Evolutionary conservation across 2,113 vertebrate species (phyloP), one percentile per base, ranked within the genome.

Genomic region (Abramis brama): DNA sequence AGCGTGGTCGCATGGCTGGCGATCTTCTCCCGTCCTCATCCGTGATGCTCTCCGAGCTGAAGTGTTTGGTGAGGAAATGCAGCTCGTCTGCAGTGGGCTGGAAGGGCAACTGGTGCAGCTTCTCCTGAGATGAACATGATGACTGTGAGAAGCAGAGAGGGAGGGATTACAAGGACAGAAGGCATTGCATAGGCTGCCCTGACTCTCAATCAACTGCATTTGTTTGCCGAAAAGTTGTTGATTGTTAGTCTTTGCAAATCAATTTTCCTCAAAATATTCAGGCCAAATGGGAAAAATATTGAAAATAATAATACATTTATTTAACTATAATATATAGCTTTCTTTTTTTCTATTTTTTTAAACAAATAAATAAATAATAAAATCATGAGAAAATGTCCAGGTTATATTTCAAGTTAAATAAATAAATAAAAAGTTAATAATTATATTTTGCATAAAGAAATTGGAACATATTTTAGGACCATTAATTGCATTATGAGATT

Each of bases 61-160:
- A 99, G 96, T 99, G 98, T 89, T 99, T 98, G 86, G 97, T 99
- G 95, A 99, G 95, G 94, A 99, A 99, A 94, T 98, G 97, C 87
- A 99, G 96, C 94, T 99, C 98, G 90, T 99, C 98, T 2, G 96
- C 94, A 33, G 98, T 99, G 43, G 98, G 98, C 95, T 99, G 97
- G 95, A 96, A 99, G 90, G 98, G 98, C 94, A 99, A 93, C 95
- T 99, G 98, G 95, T 99, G 97, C 91, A 99, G 96, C 95, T 98
- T 98, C 94, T 99, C 98, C 95, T 99, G 98, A 91, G 98, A 99
- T 96, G 98, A 99, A 96, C 97, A 99, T 90, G 98, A 99, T 91
- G 98, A 99, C 98, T 99, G 94, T 95, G 96, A 96, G 94, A 94
- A 95, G 94, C 94, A 95, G 91, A 94, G 93, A 94, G 91, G 93